Evolutionary conservation across 2,113 vertebrate species (phyloP).

Genomic region (Tursiops truncatus): DNA sequence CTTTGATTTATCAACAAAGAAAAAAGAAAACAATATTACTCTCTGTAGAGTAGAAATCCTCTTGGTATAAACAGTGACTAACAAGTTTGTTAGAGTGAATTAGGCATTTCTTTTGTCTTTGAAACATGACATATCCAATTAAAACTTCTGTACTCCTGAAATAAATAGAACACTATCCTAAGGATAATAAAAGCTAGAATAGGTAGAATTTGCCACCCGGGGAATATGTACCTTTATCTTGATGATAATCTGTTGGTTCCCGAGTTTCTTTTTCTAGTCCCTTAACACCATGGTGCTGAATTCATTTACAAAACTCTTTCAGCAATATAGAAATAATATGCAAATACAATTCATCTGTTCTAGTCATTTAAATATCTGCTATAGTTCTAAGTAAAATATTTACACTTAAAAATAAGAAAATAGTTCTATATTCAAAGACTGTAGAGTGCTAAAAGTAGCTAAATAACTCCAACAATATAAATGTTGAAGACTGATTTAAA

Average conservation of each 20-base stretch:
- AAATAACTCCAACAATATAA: constrained; percentile 75
- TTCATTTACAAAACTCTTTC: constrained; percentile 90
- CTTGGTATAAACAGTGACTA: constrained; percentile 89
- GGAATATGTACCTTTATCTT: constrained; percentile 94
- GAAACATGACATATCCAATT: constrained; percentile 94
- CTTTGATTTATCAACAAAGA: constrained; percentile 87
- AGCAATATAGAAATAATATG: constrained; percentile 84
- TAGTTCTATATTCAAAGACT: constrained; percentile 72
- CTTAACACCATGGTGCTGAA: constrained; percentile 87
- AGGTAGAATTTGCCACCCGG: constrained; percentile 89
- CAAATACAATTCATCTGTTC: constrained; percentile 90
- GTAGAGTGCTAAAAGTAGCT: constrained; percentile 72
- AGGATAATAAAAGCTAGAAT: constrained; percentile 91
- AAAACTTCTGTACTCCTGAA: constrained; percentile 90
- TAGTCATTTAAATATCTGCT: constrained; percentile 84
- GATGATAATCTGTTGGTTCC: constrained; percentile 92
- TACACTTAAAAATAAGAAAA: constrained; percentile 77
- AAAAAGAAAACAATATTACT: constrained; percentile 84
- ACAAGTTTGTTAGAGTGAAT: constrained; percentile 98
- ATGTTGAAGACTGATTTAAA: constrained; percentile 70
- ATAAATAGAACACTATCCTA: constrained; percentile 88
- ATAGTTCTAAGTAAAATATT: constrained; percentile 80
- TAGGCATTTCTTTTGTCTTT: constrained; percentile 97
- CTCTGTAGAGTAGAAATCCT: constrained; percentile 86
- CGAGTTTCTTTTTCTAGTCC: constrained; percentile 87